Conservation (phyloP, 2,113 vertebrate species). For the Empidonax alnorum region DNA sequence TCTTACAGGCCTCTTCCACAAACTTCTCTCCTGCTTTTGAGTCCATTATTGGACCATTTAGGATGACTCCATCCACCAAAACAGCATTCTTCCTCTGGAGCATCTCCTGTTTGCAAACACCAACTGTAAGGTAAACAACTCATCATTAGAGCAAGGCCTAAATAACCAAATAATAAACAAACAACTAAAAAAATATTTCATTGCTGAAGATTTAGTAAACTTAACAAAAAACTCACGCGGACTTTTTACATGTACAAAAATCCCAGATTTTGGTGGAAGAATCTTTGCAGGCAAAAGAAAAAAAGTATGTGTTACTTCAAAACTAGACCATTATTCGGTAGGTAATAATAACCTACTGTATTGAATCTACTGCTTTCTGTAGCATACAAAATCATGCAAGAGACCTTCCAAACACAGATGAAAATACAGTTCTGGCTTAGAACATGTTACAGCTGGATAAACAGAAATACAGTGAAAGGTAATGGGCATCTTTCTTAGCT, state of each 20-base stretch:
- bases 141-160: background rate
- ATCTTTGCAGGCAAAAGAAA: background rate
- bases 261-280: background rate
- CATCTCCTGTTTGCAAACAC: conserved; percentile 49
- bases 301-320: background rate
- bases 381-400: background rate
- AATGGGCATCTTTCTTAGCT: background rate
- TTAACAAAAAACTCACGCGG: background rate
- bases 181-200: background rate
- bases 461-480: background rate
- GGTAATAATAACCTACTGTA: background rate
- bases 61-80: conserved; percentile 73
- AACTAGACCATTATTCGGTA: background rate
- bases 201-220: background rate
- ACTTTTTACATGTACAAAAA: background rate
- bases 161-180: background rate
- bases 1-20: conserved; percentile 79
- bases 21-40: conserved; percentile 78
- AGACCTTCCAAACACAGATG: background rate
- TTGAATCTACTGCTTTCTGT: background rate
- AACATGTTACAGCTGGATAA: background rate
- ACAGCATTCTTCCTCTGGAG: conserved; percentile 67
- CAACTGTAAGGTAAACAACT: conserved; percentile 63
- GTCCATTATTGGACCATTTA: conserved; percentile 80
- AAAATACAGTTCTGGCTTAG: background rate